These are phyloP conservation scores for Phylloscopus trochiloides DNA, from an alignment of 2,113 vertebrate species.

Conservation along the genomic window DNA sequence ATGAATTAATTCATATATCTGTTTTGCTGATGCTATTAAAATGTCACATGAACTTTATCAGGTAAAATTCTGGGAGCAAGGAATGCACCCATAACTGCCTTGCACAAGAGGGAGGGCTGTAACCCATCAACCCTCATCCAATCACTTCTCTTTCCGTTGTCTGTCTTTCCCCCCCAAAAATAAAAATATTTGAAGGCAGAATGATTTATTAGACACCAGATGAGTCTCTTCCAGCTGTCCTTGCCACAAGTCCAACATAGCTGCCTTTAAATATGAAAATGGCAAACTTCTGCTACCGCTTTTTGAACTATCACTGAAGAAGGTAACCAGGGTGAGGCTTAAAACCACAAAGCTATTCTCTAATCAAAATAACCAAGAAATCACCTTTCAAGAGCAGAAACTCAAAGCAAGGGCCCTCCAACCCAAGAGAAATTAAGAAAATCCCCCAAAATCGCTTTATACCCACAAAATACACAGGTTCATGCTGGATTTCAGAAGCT, in stretches of 20 bases:
- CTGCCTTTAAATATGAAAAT: not conserved
- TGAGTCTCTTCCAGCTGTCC: not conserved
- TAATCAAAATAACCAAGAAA: not conserved
- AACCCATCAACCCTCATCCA: not conserved
- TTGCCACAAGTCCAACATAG: not conserved
- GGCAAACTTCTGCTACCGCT: not conserved
- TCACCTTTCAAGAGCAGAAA: not conserved
- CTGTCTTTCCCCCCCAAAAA: not conserved
- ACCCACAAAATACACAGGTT: not conserved
- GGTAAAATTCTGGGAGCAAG: not conserved
- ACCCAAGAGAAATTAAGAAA: not conserved
- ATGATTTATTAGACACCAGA: not conserved
- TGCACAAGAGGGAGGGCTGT: fast-evolving
- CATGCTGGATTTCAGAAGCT: not conserved
- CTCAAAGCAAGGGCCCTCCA: not conserved
- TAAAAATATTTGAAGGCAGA: not conserved
- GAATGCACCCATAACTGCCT: not conserved
- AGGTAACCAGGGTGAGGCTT: not conserved
- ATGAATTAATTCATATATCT: not conserved
- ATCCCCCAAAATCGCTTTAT: not conserved
- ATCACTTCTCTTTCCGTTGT: not conserved
- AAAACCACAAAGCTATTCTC: not conserved
- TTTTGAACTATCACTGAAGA: not conserved
- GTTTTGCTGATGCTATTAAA: not conserved
- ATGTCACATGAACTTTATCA: not conserved